phyloP scores from a whole-genome alignment of 1,140 invertebrate species.

The Psilanteris sp. region DNA sequence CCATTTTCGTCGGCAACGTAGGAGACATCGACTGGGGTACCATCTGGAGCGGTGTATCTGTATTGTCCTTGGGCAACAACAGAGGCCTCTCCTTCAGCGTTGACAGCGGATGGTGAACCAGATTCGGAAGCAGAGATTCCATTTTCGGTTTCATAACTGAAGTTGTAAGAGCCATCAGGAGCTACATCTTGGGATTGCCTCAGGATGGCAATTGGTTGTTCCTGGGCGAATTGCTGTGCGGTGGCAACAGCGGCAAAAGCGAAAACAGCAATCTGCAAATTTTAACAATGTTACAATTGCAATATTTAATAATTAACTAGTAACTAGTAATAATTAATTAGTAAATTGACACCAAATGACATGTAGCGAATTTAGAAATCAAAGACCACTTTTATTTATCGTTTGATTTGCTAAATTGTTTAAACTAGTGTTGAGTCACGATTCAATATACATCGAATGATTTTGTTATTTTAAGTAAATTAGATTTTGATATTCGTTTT shows the following conservation, averaged over 20 bases:
- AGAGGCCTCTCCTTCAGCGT: conserved; percentile 78
- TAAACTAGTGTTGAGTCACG: too few species aligned
- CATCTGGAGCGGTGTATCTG: conserved; percentile 82
- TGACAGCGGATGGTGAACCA: conserved; percentile 79
- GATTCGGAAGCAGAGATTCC: conserved; percentile 82
- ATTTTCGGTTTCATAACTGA: conserved; percentile 83
- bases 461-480: too few species aligned
- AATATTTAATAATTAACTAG: too few species aligned
- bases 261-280: conserved; percentile 67
- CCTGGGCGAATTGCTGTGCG: conserved; percentile 11
- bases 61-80: conserved; percentile 78
- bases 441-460: too few species aligned
- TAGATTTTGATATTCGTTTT: too few species aligned
- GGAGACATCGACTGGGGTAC: conserved; percentile 76
- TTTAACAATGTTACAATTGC: too few species aligned
- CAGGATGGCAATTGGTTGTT: conserved; percentile 70
- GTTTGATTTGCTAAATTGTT: too few species aligned
- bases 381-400: too few species aligned
- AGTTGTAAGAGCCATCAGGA: conserved; percentile 74
- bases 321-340: too few species aligned
- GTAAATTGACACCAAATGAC: too few species aligned
- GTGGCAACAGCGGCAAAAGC: conserved; percentile 63
- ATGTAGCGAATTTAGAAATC: too few species aligned
- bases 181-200: conserved; percentile 70
- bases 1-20: conserved; percentile 83